These are phyloP conservation scores for Albula goreensis DNA, from an alignment of 2,113 vertebrate genomes.

Conservation along the genomic window DNA sequence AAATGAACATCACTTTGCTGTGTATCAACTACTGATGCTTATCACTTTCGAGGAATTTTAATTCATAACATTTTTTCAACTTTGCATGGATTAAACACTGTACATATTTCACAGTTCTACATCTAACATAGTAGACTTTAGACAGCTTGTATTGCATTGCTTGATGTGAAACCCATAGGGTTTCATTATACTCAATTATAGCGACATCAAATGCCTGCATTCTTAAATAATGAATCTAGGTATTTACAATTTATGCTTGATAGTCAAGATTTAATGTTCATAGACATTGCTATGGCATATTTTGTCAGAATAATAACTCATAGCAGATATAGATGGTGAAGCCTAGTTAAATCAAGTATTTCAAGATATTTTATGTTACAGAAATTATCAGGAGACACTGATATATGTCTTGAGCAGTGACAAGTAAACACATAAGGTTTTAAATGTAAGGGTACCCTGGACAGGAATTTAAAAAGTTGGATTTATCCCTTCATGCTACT, in stretches of 20 bases:
- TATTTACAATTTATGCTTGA: not conserved
- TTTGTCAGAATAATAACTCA: not conserved
- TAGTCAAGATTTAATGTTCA: not conserved
- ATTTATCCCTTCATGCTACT: too few species aligned
- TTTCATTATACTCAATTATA: not conserved
- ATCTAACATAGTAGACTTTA: not conserved
- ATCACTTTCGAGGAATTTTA: not conserved
- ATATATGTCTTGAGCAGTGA: not conserved
- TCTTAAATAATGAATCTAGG: not conserved
- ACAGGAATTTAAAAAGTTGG: not conserved
- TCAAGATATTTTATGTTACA: not conserved
- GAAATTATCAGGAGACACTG: not conserved
- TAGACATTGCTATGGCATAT: not conserved
- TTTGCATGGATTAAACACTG: too few species aligned
- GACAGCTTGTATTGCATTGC: too few species aligned
- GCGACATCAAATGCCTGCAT: not conserved
- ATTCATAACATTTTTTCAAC: not conserved
- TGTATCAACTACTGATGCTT: not conserved
- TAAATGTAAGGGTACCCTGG: not conserved
- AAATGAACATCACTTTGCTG: not conserved
- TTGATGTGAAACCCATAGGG: too few species aligned
- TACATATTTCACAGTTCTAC: not conserved
- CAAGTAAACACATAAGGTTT: not conserved
- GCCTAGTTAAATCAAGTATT: not conserved
- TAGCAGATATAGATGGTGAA: not conserved